Conservation (phyloP, 2,888 invertebrate species). For the Trichacis sp. region DNA sequence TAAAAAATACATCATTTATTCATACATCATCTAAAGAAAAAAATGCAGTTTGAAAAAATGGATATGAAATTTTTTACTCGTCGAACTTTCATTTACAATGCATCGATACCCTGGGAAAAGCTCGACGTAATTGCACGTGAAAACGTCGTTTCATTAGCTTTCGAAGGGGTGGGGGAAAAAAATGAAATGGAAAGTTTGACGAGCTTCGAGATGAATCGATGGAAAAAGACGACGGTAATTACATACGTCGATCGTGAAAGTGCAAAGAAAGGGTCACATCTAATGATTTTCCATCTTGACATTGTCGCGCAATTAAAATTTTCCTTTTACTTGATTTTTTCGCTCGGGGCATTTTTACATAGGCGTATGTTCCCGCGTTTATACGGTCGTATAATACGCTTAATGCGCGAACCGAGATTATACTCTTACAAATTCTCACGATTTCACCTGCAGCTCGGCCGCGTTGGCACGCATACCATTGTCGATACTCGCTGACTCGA, state of each 20-base stretch:
- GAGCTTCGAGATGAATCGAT: background rate
- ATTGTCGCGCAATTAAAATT: too few relatives aligned
- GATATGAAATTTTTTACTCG: too few relatives aligned
- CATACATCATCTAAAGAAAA: too few relatives aligned
- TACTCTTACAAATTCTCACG: conserved; percentile 5
- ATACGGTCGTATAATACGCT: background rate
- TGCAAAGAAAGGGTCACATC: background rate
- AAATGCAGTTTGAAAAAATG: too few relatives aligned
- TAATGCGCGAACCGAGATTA: background rate
- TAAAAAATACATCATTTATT: too few relatives aligned
- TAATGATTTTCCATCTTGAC: background rate
- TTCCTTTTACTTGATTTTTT: background rate
- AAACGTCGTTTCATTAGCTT: background rate
- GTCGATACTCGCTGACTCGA: background rate
- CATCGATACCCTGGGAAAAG: too few relatives aligned
- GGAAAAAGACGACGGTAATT: background rate
- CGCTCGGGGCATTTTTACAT: background rate
- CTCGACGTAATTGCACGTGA: too few relatives aligned
- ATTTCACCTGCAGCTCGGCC: background rate
- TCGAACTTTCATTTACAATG: too few relatives aligned
- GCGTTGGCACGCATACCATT: conserved; percentile 1
- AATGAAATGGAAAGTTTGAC: background rate
- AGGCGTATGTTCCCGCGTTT: background rate
- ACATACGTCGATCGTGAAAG: background rate
- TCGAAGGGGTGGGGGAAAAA: too few relatives aligned